Conservation (phyloP, 2,113 vertebrate genomes). For the Balaeniceps rex region DNA sequence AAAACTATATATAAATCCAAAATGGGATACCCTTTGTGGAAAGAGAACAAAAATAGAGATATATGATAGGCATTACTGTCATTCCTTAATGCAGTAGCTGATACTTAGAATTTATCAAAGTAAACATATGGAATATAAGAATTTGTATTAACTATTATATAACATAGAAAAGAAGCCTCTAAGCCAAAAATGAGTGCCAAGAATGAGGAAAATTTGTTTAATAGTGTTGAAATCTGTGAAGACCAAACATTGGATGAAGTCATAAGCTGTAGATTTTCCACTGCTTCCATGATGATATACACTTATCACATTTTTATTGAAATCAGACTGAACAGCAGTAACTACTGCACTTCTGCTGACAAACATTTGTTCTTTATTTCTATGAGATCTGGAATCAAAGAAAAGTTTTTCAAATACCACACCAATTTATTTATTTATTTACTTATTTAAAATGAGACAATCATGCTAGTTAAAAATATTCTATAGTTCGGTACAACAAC, state of each 20-base stretch:
- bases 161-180: neutral
- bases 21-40: neutral
- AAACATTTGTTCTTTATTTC: neutral
- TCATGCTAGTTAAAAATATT: neutral
- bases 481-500: neutral
- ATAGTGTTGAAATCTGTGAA: neutral
- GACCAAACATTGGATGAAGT: neutral
- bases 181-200: neutral
- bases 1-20: neutral
- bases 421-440: neutral
- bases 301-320: neutral
- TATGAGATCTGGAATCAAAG: neutral
- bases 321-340: neutral
- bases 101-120: neutral
- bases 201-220: neutral
- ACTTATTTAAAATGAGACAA: neutral
- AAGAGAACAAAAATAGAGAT: neutral
- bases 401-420: neutral
- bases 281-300: neutral
- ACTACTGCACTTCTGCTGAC: neutral
- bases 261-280: neutral
- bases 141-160: neutral
- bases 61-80: neutral
- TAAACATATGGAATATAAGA: neutral
- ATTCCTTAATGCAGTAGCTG: neutral